Evolutionary conservation across 2,888 invertebrate genomes (phyloP), one percentile per base, ranked within the genome.

Genomic region (Meta bourneti): DNA sequence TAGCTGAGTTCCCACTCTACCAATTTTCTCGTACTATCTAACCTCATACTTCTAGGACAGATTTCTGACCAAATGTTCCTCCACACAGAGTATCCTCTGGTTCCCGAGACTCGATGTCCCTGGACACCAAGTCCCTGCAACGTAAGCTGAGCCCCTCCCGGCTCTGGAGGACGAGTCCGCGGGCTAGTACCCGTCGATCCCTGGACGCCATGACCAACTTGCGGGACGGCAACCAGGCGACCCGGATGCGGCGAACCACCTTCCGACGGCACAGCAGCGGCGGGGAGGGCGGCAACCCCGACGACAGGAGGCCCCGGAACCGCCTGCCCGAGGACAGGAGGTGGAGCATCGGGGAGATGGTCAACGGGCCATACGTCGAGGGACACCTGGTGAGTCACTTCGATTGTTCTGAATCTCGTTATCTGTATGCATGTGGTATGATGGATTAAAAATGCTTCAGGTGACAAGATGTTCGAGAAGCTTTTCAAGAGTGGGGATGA

Each of bases 261-360:
- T 82, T 88, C 34, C 16, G 89, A 19, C 61, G 92, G 13, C 90
- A 91, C 61, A 91, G 88, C 74, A 93, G 92, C n/a, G 92, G 93
- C 0, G 93, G 93, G 8, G 93, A 91, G 70, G 93, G 80, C 0
- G 89, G 85, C n/a, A 80, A 84, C 51, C 77, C 80, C 6, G 90
- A 92, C 11, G 93, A 90, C 61, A 54, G 84, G 0, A 20, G 90
- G 34, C 75, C 90, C 6, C 72, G 87, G 13, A 77, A 83, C 8
- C 52, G 87, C n/a, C 52, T 79, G 6, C 69, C 71, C 16, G 91
- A 92, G 13, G 93, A 93, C 52, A 85, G 93, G n/a, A 78, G 93
- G 70, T 93, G 93, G 93, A 93, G 93, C 52, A 85, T 93, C 13
- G 93, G 93, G 0, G 93, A 92, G 34, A 78, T 89, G 81, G 79